Base-by-base conservation (phyloP, 2,888 invertebrate species). In the Lithophane semibrunnea region DNA sequence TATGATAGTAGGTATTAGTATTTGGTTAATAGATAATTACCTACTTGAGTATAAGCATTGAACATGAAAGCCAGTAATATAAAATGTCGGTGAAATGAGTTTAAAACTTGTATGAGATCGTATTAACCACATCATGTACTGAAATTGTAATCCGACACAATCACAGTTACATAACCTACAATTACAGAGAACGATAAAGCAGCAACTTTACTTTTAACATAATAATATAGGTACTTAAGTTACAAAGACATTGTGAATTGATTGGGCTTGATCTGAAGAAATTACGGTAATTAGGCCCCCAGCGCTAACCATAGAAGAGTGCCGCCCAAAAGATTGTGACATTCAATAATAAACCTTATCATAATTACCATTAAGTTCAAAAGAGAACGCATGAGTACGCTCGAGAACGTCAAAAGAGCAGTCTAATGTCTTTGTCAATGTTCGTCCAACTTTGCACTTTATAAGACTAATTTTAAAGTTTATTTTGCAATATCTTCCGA, bases 101-200 rank as follows among this genome's bases (percentile, higher is more conserved):
- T 72, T 63, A 16, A 58, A 63, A 68, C 37, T 37, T 66, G n/a
- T 44, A 42, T 75, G 80, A 83, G 81, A 84, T 78, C 75, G 72
- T 73, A 78, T 56, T 13, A 61, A 63, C 70, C 52, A 73, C 65
- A 85, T 81, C 75, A 86, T 84, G 58, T 71, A 79, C 79, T 86
- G 80, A 84, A 85, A 87, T 71, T 84, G 85, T 87, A 86, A 80
- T 77, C 63, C 69, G 16, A 75, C 61, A 75, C 77, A 86, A 90
- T 91, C 91, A 91, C 90, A 90, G 89, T 83, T 70, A 76, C 49
- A 75, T 83, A 76, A 83, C 75, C 74, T 85, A 85, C 18, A 77
- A 70, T 79, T 83, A 85, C 56, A 73, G 64, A 69, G 60, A 77
- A 78, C 61, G 29, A 80, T 83, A 76, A 82, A 78, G 76, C 73